Base-by-base conservation (phyloP, 2,797 vertebrate genomes). In the Myiotriccus ornatus region DNA sequence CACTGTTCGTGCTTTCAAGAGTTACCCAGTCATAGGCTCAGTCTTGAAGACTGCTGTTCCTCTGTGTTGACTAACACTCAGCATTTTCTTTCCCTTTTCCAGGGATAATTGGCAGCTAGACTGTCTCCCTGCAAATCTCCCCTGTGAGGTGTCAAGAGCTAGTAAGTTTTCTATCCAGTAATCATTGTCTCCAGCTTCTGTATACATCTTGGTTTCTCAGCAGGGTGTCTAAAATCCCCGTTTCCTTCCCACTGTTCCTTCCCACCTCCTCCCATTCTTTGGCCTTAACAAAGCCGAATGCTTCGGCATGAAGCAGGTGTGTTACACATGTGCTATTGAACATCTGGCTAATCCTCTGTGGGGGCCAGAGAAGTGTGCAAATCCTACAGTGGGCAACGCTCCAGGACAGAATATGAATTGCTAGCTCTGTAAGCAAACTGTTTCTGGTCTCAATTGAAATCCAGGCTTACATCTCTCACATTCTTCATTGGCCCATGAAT, bases 261-360 rank as follows among this genome's bases (percentile, higher is more conserved):
- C 21, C 11, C 79, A 83, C 56, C 60, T 80, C 49, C 37, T 78
- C 53, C 64, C 8, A 34, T 84, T 87, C 28, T 59, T 55, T 70
- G 39, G 28, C 30, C 14, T 65, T 59, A 69, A 67, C 47, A 84
- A 87, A 85, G 57, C 49, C 56, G 77, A 89, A 74, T 46, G 49
- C 10, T 83, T 71, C 71, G 39, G n/a, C 25, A 9, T 46, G 91
- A 60, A 94, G 64, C 93, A 94, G 93, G 89, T 94, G 94, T 83
- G 84, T 77, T 81, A 78, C 82, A 87, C 41, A 75, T 80, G 87
- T 84, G 64, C 47, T 68, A 16, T 32, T 85, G 78, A 91, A 96
- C 94, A 94, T 94, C 94, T 96, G 93, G 87, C 50, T 87, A 92
- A 81, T 89, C 57, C 78, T 41, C 64, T 62, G n/a, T 34, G 78